Evolutionary conservation across 2,888 invertebrate species (phyloP), one percentile per base, ranked within the genome.

Genomic region (Brassicogethes aeneus): DNA sequence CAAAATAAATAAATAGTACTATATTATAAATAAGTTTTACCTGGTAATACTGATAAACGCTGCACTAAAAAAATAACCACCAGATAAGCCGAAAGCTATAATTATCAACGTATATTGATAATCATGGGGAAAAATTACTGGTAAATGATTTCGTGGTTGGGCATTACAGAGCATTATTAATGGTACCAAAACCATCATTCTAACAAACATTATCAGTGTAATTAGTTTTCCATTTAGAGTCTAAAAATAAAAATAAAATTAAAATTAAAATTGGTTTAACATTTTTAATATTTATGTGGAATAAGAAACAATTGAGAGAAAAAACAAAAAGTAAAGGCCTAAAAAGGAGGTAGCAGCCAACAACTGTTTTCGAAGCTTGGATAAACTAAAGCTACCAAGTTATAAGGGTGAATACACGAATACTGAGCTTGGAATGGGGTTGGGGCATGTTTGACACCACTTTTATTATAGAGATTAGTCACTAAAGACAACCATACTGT

Each of bases 151-250:
- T 33, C 39, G 2, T n/a, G 32, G 32, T 3, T 17, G 16, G 2
- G 39, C 39, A 33, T 39, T 39, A 33, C 39, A 39, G 3, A 39
- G 16, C 29, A 39, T n/a, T 3, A 39, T 15, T 31, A 39, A 17
- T 7, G 39, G 39, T 3, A 39, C 15, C 2, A 39, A 39, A 17
- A 15, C 13, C 2, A 39, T 10, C 39, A 39, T 39, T 7, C 39
- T 10, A 10, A 39, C 12, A 16, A 39, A 33, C 12, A 31, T n/a
- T 10, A 39, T 12, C 10, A 17, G 3, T 31, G 17, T 2, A n/a
- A 33, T 13, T 3, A 39, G 15, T 15, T 5, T 32, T 15, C 39
- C 39, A 33, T 17, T 33, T 3, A 39, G 10, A 10, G 17, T 7
- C 39, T 39, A 33, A 31, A 39, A 33, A 3, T 3, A 39, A 10